phyloP scores from a whole-genome alignment of 2,113 vertebrate genomes.

The Litocranius walleri region DNA sequence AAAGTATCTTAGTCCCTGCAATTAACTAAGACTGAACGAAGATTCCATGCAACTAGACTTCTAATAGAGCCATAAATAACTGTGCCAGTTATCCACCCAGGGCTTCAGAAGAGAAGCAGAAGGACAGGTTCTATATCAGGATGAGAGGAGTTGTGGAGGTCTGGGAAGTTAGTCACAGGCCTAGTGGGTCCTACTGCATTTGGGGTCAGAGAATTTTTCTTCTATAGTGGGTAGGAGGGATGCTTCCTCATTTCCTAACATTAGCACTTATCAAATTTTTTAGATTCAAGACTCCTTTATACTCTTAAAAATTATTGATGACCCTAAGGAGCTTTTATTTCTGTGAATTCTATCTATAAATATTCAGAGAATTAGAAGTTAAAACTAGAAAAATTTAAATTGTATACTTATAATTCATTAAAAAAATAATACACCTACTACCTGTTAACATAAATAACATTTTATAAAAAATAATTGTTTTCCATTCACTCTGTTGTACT shows the following conservation, averaged over 20 bases:
- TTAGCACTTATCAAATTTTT: not conserved
- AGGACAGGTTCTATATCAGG: not conserved
- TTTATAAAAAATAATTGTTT: constrained; percentile 1
- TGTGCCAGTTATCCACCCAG: not conserved
- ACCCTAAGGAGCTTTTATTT: not conserved
- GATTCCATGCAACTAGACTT: not conserved
- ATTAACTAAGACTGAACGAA: not conserved
- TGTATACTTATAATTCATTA: not conserved
- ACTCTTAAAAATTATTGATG: not conserved
- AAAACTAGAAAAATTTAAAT: not conserved
- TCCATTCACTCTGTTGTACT: not conserved
- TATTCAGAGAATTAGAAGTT: not conserved
- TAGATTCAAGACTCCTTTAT: not conserved
- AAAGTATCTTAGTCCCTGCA: not conserved
- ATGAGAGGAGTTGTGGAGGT: not conserved
- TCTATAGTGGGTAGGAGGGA: not conserved
- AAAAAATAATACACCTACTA: not conserved
- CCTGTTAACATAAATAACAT: not conserved
- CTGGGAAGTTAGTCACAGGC: not conserved
- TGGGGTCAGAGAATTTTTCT: not conserved
- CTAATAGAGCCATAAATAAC: not conserved
- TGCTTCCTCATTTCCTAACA: not conserved
- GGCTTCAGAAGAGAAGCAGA: not conserved
- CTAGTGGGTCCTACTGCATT: not conserved
- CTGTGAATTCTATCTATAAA: not conserved